Evolutionary conservation across 2,888 invertebrate species (phyloP).

Genomic region (Meloe dianella): DNA sequence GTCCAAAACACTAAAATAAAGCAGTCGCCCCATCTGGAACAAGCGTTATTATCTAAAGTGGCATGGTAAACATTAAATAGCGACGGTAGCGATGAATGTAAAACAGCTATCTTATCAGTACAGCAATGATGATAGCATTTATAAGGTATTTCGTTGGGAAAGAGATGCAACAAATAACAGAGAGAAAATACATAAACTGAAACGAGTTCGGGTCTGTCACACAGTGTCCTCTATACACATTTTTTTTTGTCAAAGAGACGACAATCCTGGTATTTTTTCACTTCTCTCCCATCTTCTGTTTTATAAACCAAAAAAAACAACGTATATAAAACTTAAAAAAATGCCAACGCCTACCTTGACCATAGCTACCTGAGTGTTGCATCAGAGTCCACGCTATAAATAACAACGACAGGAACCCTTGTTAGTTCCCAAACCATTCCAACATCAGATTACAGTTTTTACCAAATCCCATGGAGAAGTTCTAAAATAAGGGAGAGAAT

Average conservation of each 20-base stretch:
- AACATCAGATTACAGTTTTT: conserved; percentile 54
- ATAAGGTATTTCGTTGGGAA: conserved; percentile 41
- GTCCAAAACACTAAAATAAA: conserved; percentile 19
- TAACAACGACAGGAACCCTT: conserved; percentile 60
- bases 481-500: neutral
- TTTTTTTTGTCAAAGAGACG: conserved; percentile 7
- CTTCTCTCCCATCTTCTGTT: conserved; percentile 48
- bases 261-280: conserved; percentile 4
- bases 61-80: conserved; percentile 54
- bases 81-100: conserved; percentile 53
- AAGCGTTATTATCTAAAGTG: conserved; percentile 52
- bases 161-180: conserved; percentile 28
- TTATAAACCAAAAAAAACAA: conserved; percentile 53
- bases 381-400: conserved; percentile 57
- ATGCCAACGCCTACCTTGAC: conserved; percentile 58
- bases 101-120: conserved; percentile 56
- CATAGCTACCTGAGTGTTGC: conserved; percentile 60
- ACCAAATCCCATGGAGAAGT: neutral
- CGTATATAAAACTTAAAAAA: conserved; percentile 33
- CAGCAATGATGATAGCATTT: conserved; percentile 53
- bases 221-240: neutral
- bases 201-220: conserved; percentile 54
- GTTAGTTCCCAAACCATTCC: conserved; percentile 53
- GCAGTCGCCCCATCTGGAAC: conserved; percentile 27
- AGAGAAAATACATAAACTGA: conserved; percentile 29